Evolutionary conservation across 1,140 invertebrate genomes (phyloP).

Genomic region (Drosophila carrolli): DNA sequence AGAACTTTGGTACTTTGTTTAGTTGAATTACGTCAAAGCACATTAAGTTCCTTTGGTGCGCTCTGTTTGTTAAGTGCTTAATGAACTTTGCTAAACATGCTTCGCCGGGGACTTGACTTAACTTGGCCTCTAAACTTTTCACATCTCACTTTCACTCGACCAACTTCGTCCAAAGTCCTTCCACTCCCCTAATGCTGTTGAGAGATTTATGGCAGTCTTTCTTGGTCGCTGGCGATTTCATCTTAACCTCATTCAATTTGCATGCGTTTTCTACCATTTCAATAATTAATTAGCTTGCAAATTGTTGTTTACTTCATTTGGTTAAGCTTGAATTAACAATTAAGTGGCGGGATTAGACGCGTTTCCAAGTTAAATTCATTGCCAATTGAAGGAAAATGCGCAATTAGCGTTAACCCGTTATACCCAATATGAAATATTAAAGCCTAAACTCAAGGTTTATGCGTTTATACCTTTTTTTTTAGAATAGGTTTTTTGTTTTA

Average conservation of each 20-base stretch:
- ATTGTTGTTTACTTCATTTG: constrained; percentile 24
- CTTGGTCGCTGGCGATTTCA: background rate
- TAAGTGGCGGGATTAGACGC: constrained; percentile 2
- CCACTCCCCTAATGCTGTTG: background rate
- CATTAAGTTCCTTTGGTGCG: constrained; percentile 46
- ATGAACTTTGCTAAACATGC: constrained; percentile 58
- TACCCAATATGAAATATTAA: too few species aligned
- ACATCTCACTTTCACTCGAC: constrained; percentile 54
- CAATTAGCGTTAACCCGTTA: too few species aligned
- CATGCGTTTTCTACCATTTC: constrained; percentile 18
- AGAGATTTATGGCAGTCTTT: constrained; percentile 27
- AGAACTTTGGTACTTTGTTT: constrained; percentile 60
- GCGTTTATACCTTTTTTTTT: too few species aligned
- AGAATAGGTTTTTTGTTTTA: too few species aligned
- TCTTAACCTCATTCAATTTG: constrained; percentile 32
- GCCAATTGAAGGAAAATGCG: background rate
- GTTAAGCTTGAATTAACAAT: constrained; percentile 23
- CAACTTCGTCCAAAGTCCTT: constrained; percentile 29
- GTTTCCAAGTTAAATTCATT: constrained; percentile 18
- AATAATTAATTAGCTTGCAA: constrained; percentile 30
- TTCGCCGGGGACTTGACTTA: constrained; percentile 45
- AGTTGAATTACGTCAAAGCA: constrained; percentile 58
- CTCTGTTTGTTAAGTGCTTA: constrained; percentile 62
- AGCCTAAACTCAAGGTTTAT: too few species aligned
- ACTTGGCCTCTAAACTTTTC: constrained; percentile 51